Evolutionary conservation across 2,113 vertebrate species (phyloP).

Genomic region (Ctenodactylus gundi): DNA sequence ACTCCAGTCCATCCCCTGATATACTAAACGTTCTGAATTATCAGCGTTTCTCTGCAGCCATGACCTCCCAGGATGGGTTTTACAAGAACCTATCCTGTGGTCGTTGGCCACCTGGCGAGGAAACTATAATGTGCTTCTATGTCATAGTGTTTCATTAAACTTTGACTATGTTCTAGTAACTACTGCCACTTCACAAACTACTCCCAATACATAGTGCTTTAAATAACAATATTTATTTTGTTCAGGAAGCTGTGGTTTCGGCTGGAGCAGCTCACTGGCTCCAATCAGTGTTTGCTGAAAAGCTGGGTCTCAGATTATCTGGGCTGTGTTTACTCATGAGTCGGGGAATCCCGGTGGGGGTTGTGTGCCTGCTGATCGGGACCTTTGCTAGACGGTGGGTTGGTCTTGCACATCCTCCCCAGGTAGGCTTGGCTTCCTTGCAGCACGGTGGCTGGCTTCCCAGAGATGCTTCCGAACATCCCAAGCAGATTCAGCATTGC

Average conservation of each 20-base stretch:
- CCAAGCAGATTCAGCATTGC: not conserved
- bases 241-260: not conserved
- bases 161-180: not conserved
- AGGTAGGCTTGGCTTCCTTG: not conserved
- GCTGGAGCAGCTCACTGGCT: not conserved
- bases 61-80: not conserved
- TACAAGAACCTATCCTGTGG: not conserved
- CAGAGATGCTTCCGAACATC: not conserved
- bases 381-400: not conserved
- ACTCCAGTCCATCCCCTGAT: not conserved
- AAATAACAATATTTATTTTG: not conserved
- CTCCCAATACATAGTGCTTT: not conserved
- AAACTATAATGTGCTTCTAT: not conserved
- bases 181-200: not conserved
- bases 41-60: not conserved
- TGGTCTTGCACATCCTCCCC: rapidly evolving
- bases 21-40: conserved; percentile 13
- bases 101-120: not conserved
- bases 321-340: not conserved
- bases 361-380: not conserved
- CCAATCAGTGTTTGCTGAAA: not conserved
- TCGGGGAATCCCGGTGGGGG: too few species aligned
- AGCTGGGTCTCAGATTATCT: not conserved
- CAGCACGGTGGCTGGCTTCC: not conserved
- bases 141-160: not conserved